Percentiles rank a stretch among this genome's conserved stretches.
Conservation (phyloP, 2,888 invertebrate genomes). For the Masnerella sp. region DNA sequence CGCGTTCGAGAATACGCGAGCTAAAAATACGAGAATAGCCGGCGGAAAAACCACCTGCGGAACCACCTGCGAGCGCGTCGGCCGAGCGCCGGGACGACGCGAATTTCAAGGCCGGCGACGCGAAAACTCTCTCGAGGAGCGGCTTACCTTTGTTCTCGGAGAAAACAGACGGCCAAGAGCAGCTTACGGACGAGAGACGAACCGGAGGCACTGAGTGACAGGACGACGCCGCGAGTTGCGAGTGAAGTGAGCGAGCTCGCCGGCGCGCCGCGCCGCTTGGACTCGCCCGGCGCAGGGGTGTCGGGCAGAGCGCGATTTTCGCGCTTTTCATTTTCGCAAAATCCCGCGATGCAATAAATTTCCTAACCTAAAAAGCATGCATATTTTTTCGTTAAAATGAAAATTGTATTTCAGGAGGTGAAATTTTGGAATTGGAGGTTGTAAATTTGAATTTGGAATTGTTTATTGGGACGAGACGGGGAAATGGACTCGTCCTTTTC, state of each 20-base stretch:
- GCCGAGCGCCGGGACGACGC: constrained; percentile 61
- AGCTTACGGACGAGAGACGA: constrained; percentile 59
- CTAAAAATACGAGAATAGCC: constrained; percentile 68
- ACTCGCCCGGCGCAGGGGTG: constrained; percentile 65
- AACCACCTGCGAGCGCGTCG: constrained; percentile 66
- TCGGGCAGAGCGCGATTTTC: constrained; percentile 49
- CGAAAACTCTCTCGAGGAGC: background rate
- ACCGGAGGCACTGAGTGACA: constrained; percentile 66
- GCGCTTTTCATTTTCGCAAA: background rate
- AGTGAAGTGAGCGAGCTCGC: constrained; percentile 72
- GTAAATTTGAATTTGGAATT: background rate
- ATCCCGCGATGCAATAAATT: background rate
- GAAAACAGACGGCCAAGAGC: constrained; percentile 52
- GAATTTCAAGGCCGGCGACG: constrained; percentile 64
- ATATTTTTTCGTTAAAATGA: background rate
- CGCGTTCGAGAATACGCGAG: constrained; percentile 1
- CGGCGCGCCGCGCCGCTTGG: constrained; percentile 68
- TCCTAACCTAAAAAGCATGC: background rate
- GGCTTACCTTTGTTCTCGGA: constrained; percentile 63
- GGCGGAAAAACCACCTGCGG: constrained; percentile 68
- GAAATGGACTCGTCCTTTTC: constrained; percentile 74
- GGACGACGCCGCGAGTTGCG: constrained; percentile 71
- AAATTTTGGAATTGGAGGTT: too few relatives aligned
- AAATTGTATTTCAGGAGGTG: too few relatives aligned
- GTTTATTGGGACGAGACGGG: background rate